Evolutionary conservation across 2,797 vertebrate genomes (phyloP), one percentile per base, ranked within the genome.

Genomic region (Darevskia nairensis): DNA sequence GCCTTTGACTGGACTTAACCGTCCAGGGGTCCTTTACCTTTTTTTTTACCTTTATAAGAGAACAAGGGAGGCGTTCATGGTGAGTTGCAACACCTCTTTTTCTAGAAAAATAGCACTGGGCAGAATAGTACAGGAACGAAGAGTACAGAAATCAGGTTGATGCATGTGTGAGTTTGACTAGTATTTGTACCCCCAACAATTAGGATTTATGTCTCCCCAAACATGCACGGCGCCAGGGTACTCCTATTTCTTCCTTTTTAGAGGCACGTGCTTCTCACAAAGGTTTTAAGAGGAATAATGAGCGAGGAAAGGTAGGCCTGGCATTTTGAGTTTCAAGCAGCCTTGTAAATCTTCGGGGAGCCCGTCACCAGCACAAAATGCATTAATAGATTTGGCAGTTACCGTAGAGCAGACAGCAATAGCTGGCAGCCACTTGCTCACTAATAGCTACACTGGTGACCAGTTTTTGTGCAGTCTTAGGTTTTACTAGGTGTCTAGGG

Each of bases 331-430:
- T 83, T 82, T 0, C 0, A 90, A 87, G 29, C 91, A 88, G 71
- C 78, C 32, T 71, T 86, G 78, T 86, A 94, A 92, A 90, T 94
- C 91, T 93, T 90, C 23, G 88, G 90, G 89, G 92, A 80, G 90
- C 90, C 17, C 75, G 88, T 92, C 88, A 1, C 50, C 83, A 77
- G 75, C 85, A 90, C 75, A 39, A 89, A 93, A 89, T 41, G 74
- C 80, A 91, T 89, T 91, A 92, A 91, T 89, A 93, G 88, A n/a
- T 92, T 80, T 92, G 93, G 88, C 89, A 91, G 90, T 85, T 91
- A 87, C 83, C 88, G 82, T 79, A 90, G 80, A 92, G 87, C 87
- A 92, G 90, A 19, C 91, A 90, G 87, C 84, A 89, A 89, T 92
- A 86, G 86, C 29, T 91, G 39, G 32, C 9, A 76, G 88, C 90